Percentiles rank a stretch among this genome's conserved stretches.
Evolutionary conservation across 2,797 vertebrate species (phyloP).

Genomic region (Halcyon chelicuti): DNA sequence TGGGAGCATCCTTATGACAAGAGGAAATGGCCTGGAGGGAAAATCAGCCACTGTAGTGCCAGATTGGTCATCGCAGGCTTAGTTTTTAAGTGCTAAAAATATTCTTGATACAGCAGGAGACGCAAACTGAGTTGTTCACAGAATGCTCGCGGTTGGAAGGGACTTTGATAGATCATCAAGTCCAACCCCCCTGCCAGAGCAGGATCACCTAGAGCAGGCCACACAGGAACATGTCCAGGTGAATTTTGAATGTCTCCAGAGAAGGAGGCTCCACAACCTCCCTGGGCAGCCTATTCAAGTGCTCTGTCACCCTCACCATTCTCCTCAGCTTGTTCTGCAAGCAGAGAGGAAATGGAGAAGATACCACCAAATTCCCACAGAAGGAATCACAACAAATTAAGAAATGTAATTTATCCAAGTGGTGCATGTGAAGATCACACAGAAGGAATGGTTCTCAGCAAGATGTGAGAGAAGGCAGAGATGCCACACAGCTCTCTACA

Average conservation of each 20-base stretch:
- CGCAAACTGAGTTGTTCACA: not conserved
- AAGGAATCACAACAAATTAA: not conserved
- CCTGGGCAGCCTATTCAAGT: too few species aligned
- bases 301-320: too few species aligned
- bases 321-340: not conserved
- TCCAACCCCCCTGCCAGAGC: too few species aligned
- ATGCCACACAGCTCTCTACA: not conserved
- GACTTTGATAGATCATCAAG: too few species aligned
- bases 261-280: too few species aligned
- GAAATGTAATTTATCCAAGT: not conserved
- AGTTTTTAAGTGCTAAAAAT: not conserved
- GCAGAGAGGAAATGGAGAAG: not conserved
- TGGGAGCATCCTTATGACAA: not conserved
- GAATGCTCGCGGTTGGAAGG: too few species aligned
- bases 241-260: too few species aligned
- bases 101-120: not conserved
- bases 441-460: not conserved
- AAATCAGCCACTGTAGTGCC: not conserved
- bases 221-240: too few species aligned
- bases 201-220: too few species aligned
- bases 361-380: accelerated
- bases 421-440: not conserved
- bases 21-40: not conserved
- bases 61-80: not conserved
- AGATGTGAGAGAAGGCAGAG: not conserved